These are phyloP conservation scores for Seriola aureovittata DNA, from an alignment of 2,113 vertebrate species.

Conservation along the genomic window DNA sequence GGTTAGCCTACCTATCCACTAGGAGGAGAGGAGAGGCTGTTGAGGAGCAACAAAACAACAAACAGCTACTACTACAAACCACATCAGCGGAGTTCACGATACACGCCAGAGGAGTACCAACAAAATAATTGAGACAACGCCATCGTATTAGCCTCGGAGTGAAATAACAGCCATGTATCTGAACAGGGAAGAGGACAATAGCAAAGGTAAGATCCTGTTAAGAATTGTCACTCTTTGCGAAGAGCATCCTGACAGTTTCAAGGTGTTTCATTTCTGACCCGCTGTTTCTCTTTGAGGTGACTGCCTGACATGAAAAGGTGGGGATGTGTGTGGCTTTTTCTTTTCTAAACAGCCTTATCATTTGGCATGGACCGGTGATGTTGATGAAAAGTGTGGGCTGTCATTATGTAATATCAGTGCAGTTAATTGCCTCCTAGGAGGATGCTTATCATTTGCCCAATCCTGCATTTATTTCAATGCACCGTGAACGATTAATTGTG, in stretches of 20 bases:
- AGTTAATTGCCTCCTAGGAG: conserved; percentile 71
- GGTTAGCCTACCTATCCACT: conserved; percentile 81
- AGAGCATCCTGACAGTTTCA: conserved; percentile 69
- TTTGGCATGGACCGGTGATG: conserved; percentile 48
- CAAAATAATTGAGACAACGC: conserved; percentile 46
- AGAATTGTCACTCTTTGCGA: conserved; percentile 53
- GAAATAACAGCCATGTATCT: conserved; percentile 86
- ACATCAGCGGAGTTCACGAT: conserved; percentile 68
- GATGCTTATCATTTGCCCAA: conserved; percentile 41
- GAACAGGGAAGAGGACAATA: conserved; percentile 85
- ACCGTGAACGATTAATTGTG: conserved; percentile 25
- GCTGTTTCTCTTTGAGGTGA: conserved; percentile 37
- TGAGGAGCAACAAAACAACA: conserved; percentile 84
- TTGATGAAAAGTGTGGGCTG: conserved; percentile 72
- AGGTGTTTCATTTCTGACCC: conserved; percentile 72
- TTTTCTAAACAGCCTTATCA: conserved; percentile 7
- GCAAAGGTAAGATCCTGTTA: conserved; percentile 83
- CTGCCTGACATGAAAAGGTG: conserved; percentile 35
- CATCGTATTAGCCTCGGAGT: conserved; percentile 63
- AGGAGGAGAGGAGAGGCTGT: conserved; percentile 84
- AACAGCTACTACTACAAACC: conserved; percentile 77
- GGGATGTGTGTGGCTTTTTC: conserved; percentile 19
- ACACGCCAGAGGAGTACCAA: conserved; percentile 79
- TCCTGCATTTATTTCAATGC: conserved; percentile 41
- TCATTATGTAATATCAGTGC: conserved; percentile 79